A percentile compares a stretch with the other conserved stretches of the same genome.
Evolutionary conservation across 2,113 vertebrate genomes (phyloP).

Genomic region (Thunnus maccoyii): DNA sequence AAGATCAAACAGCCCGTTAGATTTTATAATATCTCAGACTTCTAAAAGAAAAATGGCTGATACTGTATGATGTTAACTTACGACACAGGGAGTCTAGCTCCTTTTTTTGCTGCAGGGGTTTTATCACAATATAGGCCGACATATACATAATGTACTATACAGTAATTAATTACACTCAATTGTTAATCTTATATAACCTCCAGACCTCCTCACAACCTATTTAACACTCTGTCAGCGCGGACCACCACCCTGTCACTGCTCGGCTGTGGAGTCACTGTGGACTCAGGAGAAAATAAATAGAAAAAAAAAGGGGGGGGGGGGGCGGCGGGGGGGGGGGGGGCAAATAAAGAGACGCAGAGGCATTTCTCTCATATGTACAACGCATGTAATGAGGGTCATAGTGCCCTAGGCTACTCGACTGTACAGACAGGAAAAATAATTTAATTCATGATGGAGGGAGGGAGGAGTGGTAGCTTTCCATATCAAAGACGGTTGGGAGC

Average conservation of each 20-base stretch:
- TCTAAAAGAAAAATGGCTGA: not conserved
- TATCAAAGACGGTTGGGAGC: conserved; percentile 74
- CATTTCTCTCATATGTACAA: conserved; percentile 59
- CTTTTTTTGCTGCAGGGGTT: conserved; percentile 24
- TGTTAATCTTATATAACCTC: conserved; percentile 59
- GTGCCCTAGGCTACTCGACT: conserved; percentile 61
- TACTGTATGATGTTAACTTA: not conserved
- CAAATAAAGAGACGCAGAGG: conserved; percentile 64
- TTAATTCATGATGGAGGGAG: conserved; percentile 71
- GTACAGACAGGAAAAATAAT: conserved; percentile 75
- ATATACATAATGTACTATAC: conserved; percentile 16
- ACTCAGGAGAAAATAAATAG: conserved; percentile 37
- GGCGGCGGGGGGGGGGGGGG: conserved; percentile 19
- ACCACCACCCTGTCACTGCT: conserved; percentile 49
- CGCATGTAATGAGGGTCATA: conserved; percentile 78
- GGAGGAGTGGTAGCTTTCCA: conserved; percentile 70
- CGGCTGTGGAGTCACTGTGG: conserved; percentile 12
- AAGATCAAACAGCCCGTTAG: conserved; percentile 29
- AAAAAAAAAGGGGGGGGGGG: conserved; percentile 6
- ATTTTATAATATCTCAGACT: conserved; percentile 16
- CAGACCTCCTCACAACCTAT: conserved; percentile 51
- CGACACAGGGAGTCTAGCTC: not conserved
- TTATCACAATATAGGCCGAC: conserved; percentile 31
- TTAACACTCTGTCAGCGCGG: conserved; percentile 48
- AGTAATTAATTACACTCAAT: conserved; percentile 60